phyloP scores from a whole-genome alignment of 2,888 invertebrate species.

The Spialia ferax region DNA sequence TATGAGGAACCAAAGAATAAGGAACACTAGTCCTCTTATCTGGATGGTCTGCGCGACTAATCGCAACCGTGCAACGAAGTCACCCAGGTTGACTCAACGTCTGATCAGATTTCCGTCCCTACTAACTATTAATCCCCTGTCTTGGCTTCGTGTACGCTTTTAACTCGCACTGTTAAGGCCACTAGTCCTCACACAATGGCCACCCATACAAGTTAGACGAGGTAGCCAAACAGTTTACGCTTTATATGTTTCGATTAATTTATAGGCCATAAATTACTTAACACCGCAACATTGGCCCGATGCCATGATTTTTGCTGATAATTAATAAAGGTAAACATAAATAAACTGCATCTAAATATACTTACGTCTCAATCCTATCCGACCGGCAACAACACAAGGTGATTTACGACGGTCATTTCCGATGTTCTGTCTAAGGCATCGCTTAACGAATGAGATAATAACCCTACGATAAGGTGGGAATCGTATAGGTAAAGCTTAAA shows the following conservation, averaged over 20 bases:
- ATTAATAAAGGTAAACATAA: conserved; percentile 38
- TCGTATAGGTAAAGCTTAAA: neutral
- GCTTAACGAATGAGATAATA: neutral
- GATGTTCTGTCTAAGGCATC: conserved; percentile 21
- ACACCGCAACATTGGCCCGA: conserved; percentile 56
- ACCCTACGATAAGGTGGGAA: neutral
- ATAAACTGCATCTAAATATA: conserved; percentile 35
- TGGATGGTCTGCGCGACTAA: conserved; percentile 79
- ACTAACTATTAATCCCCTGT: conserved; percentile 57
- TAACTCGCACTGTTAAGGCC: conserved; percentile 75
- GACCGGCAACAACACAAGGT: conserved; percentile 17
- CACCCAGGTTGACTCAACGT: conserved; percentile 76
- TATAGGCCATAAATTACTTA: conserved; percentile 66
- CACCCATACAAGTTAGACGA: conserved; percentile 23
- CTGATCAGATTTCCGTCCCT: conserved; percentile 55
- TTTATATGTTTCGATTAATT: conserved; percentile 51
- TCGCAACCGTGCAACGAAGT: conserved; percentile 67
- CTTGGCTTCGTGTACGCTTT: conserved; percentile 66
- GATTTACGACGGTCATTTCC: conserved; percentile 25
- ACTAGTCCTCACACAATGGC: conserved; percentile 61
- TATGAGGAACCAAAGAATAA: conserved; percentile 71
- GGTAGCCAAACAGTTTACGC: conserved; percentile 45
- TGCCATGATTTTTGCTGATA: conserved; percentile 59
- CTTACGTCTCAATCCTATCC: conserved; percentile 30
- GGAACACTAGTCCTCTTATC: conserved; percentile 79